A percentile compares a stretch with the other conserved stretches of the same genome.
Evolutionary conservation across 2,888 invertebrate genomes (phyloP).

Genomic region (Abrostola triplasia): DNA sequence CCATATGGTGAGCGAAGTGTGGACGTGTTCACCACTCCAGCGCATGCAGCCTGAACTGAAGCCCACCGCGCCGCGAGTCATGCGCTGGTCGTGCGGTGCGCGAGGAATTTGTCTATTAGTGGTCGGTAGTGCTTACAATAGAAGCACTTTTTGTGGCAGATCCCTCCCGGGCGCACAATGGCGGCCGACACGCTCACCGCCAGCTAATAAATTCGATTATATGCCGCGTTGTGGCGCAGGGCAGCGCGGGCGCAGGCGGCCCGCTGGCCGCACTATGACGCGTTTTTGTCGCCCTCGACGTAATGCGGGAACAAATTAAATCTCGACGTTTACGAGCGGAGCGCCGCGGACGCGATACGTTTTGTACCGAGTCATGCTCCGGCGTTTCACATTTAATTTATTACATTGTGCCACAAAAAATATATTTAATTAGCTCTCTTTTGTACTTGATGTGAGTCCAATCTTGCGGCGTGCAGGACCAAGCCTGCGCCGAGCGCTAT

Average conservation of each 20-base stretch:
- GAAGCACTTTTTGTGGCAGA: conserved; percentile 38
- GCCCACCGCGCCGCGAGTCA: not conserved
- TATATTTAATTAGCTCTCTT: conserved; percentile 60
- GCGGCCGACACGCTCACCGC: conserved; percentile 58
- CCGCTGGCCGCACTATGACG: conserved; percentile 22
- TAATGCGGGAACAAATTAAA: conserved; percentile 63
- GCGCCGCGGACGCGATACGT: conserved; percentile 44
- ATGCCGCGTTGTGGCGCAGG: conserved; percentile 34
- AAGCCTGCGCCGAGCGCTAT: not conserved
- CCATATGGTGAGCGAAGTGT: not conserved
- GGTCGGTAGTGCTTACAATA: conserved; percentile 47
- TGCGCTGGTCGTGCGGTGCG: not conserved
- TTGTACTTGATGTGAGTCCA: conserved; percentile 44
- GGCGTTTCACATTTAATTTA: conserved; percentile 65
- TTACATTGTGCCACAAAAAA: conserved; percentile 65
- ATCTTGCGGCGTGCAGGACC: conserved; percentile 8
- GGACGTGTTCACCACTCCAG: not conserved
- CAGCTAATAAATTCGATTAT: conserved; percentile 70
- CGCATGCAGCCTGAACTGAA: not conserved
- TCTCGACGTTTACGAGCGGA: conserved; percentile 59
- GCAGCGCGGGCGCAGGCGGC: conserved; percentile 23
- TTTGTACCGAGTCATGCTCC: conserved; percentile 61
- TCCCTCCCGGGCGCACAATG: conserved; percentile 31
- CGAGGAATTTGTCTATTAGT: conserved; percentile 52
- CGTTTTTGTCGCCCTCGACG: conserved; percentile 44